Evolutionary conservation across 2,888 invertebrate genomes (phyloP), one percentile per base, ranked within the genome.

Genomic region (Lumbricus terrestris): DNA sequence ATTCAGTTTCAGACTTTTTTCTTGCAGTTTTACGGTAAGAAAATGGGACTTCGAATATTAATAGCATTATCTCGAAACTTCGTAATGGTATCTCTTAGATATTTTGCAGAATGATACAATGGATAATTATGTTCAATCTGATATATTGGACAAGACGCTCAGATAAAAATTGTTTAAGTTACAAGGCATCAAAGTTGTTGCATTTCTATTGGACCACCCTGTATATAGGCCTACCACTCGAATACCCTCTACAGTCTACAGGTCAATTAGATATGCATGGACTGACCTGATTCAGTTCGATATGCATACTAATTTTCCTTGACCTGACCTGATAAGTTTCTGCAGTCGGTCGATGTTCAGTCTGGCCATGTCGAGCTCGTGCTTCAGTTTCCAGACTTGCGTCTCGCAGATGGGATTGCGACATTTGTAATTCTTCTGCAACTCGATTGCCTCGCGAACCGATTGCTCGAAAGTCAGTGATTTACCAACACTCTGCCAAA

Each of bases 281-380:
- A 29, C 29, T 69, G 69, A 69, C 69, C 69, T n/a, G 69, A 47
- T 47, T 47, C 47, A 13, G 2, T 16, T 15, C 11, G 42, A 42
- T 42, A 15, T 42, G 16, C 42, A 18, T 23, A 37, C 40, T 88
- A 23, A 88, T 23, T 11, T 88, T 23, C 5, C 54, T 29, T n/a
- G 83, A 83, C 85, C 85, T 37, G 54, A 90, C 90, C 90, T 89
- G 33, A 98, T 96, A 94, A 97, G 97, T 94, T 97, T 97, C 94
- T 98, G 97, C 93, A 98, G 95, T 95, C 98, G 97, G 91, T 97
- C 96, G 93, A 98, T 97, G 93, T 97, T 96, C 93, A 97, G 96
- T 93, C 97, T 96, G 0, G 98, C 97, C 95, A 98, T 96, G 95
- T 98, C 98, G 93, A 98, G 96, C 94, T 98, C 98, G 94, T 98